phyloP scores from a whole-genome alignment of 1,140 invertebrate genomes.

The Bathynomus jamesi region DNA sequence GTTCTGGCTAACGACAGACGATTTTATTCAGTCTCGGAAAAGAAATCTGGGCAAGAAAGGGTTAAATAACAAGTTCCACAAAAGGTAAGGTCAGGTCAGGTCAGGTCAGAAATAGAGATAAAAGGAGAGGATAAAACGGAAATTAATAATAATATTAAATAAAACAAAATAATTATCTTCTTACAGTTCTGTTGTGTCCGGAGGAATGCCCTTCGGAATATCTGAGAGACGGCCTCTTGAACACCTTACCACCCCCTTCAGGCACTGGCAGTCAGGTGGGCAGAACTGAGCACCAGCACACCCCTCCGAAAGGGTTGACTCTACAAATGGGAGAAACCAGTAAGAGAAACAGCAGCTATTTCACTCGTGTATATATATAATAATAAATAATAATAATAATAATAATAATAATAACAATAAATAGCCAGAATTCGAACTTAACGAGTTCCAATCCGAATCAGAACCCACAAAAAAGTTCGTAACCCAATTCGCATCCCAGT shows the following conservation, averaged over 20 bases:
- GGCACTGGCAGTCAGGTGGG: slow-evolving; percentile 34
- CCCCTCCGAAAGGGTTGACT: neutral
- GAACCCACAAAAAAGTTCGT: neutral
- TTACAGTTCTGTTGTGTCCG: slow-evolving; percentile 84
- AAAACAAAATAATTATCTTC: slow-evolving; percentile 3
- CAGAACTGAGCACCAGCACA: slow-evolving; percentile 29
- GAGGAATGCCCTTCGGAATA: slow-evolving; percentile 82
- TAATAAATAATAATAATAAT: slow-evolving; percentile 7
- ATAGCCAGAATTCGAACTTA: too few relatives aligned
- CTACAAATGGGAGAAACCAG: neutral
- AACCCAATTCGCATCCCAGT: too few relatives aligned
- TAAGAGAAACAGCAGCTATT: neutral
- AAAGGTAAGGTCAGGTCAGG: too few relatives aligned
- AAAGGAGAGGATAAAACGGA: too few relatives aligned
- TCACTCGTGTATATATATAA: neutral
- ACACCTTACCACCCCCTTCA: slow-evolving; percentile 88
- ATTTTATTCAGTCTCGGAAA: too few relatives aligned
- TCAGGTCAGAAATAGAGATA: too few relatives aligned
- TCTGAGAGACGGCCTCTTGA: slow-evolving; percentile 73
- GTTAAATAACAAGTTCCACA: too few relatives aligned
- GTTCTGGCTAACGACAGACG: too few relatives aligned
- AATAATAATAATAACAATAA: slow-evolving; percentile 1
- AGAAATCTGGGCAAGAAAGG: too few relatives aligned
- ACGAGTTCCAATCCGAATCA: too few relatives aligned
- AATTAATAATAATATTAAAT: too few relatives aligned